phyloP scores from a whole-genome alignment of 2,888 invertebrate genomes.

The Apamea sordens region DNA sequence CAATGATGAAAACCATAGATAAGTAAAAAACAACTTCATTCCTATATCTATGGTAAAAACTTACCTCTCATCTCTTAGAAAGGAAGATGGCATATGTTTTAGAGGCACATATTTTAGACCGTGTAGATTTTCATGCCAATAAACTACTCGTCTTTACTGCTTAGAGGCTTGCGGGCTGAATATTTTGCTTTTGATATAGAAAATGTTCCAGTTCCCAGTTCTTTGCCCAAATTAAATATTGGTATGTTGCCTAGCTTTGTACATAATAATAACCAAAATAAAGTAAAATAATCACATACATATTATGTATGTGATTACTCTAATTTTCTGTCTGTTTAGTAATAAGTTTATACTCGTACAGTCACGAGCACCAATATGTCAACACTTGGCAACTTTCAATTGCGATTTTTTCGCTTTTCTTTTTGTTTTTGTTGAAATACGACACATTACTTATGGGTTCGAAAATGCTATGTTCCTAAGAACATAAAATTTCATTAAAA shows the following conservation, averaged over 20 bases:
- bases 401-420: no score
- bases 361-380: no score
- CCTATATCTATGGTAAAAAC: background rate
- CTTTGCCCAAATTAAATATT: background rate
- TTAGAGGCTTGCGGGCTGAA: background rate
- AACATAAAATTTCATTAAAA: no score
- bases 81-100: slow-evolving; percentile 11
- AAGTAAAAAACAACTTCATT: no score
- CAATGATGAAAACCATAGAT: no score
- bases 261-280: no score
- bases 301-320: no score
- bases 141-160: slow-evolving; percentile 10
- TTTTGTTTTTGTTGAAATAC: no score
- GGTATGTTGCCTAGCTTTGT: background rate
- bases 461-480: no score
- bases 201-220: background rate
- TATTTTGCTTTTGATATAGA: slow-evolving; percentile 1
- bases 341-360: background rate
- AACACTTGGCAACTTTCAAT: no score
- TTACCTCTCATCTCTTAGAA: background rate
- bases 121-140: slow-evolving; percentile 22
- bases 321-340: background rate
- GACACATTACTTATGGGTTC: no score
- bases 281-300: no score
- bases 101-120: slow-evolving; percentile 7